Conservation (phyloP, 2,797 vertebrate species). For the Chiloscyllium punctatum region DNA sequence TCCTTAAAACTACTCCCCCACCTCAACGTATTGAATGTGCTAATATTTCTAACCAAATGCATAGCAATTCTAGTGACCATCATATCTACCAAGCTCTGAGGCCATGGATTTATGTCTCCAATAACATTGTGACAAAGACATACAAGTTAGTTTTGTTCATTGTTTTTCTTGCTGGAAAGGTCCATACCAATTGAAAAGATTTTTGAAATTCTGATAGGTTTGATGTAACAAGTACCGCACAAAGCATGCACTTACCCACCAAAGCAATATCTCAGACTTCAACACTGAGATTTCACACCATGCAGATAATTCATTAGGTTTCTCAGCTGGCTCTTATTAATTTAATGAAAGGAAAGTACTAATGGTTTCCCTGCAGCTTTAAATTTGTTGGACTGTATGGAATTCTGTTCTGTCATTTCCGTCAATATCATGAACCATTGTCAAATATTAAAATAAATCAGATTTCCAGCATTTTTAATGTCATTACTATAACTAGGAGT, state of each 20-base stretch:
- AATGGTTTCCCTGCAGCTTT: slow-evolving; percentile 8
- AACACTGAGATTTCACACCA: background rate
- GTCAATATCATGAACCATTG: background rate
- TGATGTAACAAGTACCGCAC: background rate
- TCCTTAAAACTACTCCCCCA: background rate
- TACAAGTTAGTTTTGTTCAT: too few relatives aligned
- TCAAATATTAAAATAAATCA: background rate
- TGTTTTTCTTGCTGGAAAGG: background rate
- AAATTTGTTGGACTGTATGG: slow-evolving; percentile 1
- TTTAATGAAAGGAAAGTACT: slow-evolving; percentile 19
- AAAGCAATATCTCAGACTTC: background rate
- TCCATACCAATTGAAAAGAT: background rate
- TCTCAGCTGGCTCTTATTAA: background rate
- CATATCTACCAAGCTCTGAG: background rate
- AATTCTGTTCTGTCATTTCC: background rate
- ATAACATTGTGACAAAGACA: background rate
- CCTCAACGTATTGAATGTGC: background rate
- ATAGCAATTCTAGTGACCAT: background rate
- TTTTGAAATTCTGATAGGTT: background rate
- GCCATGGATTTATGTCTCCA: background rate
- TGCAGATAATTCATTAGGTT: background rate
- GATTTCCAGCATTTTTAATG: background rate
- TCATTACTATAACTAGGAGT: too few relatives aligned
- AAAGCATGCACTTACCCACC: background rate
- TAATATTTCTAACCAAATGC: background rate